Percentiles rank a stretch among this genome's conserved stretches.
Conservation (phyloP, 2,888 invertebrate genomes). For the Acrocera orbiculus region DNA sequence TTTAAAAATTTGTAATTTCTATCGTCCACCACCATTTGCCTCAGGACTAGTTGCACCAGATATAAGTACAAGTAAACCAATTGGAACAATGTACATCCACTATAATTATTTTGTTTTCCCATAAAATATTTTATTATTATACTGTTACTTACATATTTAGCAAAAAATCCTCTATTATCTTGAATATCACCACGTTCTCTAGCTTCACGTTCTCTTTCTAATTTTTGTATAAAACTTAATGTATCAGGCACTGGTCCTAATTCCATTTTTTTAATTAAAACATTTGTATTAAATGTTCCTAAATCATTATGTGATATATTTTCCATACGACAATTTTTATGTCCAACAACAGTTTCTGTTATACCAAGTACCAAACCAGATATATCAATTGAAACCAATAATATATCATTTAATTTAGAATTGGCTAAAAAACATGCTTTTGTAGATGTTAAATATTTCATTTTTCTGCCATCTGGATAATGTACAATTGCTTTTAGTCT, state of each 20-base stretch:
- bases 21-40: slow-evolving; percentile 21
- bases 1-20: too few species aligned
- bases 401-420: slow-evolving; percentile 55
- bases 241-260: slow-evolving; percentile 85
- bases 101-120: slow-evolving; percentile 47
- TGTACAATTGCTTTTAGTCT: slow-evolving; percentile 50
- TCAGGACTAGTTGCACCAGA: slow-evolving; percentile 76
- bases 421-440: slow-evolving; percentile 65
- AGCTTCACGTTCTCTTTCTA: slow-evolving; percentile 79
- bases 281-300: slow-evolving; percentile 52
- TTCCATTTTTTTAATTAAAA: slow-evolving; percentile 63
- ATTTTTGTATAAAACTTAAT: slow-evolving; percentile 82
- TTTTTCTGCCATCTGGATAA: slow-evolving; percentile 46
- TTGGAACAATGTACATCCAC: slow-evolving; percentile 99
- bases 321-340: slow-evolving; percentile 11
- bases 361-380: slow-evolving; percentile 62
- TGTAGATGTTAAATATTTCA: slow-evolving; percentile 55
- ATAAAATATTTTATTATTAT: not conserved
- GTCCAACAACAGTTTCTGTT: slow-evolving; percentile 35
- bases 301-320: slow-evolving; percentile 30
- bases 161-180: slow-evolving; percentile 89
- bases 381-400: slow-evolving; percentile 65
- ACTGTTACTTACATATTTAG: slow-evolving; percentile 81
- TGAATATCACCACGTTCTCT: slow-evolving; percentile 77
- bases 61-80: slow-evolving; percentile 75